Percentiles rank a stretch among this genome's conserved stretches.
Conservation (phyloP, 92 coral and sea anemone genomes). For the Plumapathes pennacea region DNA sequence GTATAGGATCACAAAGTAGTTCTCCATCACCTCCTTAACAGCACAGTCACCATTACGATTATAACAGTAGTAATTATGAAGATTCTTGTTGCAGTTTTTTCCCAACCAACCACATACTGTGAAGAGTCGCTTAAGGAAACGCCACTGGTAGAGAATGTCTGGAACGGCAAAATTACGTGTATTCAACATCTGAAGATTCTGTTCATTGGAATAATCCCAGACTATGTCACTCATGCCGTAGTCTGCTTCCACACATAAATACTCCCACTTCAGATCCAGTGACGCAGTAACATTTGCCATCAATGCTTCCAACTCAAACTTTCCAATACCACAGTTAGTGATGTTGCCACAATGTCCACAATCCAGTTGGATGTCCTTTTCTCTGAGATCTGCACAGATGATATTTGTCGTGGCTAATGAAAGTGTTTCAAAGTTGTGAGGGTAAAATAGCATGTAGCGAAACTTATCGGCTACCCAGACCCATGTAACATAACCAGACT, state of each 20-base stretch:
- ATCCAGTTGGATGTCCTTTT: neutral
- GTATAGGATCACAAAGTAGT: slow-evolving; percentile 27
- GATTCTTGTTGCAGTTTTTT: neutral
- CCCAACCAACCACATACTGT: slow-evolving; percentile 9
- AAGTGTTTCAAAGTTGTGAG: slow-evolving; percentile 39
- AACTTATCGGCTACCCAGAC: slow-evolving; percentile 39
- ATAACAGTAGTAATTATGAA: slow-evolving; percentile 28
- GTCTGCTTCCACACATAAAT: slow-evolving; percentile 32
- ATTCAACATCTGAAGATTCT: no score
- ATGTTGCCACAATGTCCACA: slow-evolving; percentile 12
- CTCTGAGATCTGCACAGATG: slow-evolving; percentile 25
- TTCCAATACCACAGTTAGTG: neutral
- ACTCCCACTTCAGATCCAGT: slow-evolving; percentile 18
- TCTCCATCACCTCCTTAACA: slow-evolving; percentile 13
- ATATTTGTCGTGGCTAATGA: slow-evolving; percentile 39
- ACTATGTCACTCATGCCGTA: slow-evolving; percentile 31
- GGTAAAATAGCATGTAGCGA: slow-evolving; percentile 44
- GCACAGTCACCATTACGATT: slow-evolving; percentile 5
- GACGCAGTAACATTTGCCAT: slow-evolving; percentile 24
- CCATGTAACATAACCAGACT: slow-evolving; percentile 27
- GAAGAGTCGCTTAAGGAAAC: slow-evolving; percentile 27
- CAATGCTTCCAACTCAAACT: slow-evolving; percentile 5
- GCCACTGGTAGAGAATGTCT: slow-evolving; percentile 35
- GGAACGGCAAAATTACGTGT: slow-evolving; percentile 33
- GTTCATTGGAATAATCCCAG: no score